Evolutionary conservation across 2,113 vertebrate genomes (phyloP), one percentile per base, ranked within the genome.

Genomic region (Candoia aspera): DNA sequence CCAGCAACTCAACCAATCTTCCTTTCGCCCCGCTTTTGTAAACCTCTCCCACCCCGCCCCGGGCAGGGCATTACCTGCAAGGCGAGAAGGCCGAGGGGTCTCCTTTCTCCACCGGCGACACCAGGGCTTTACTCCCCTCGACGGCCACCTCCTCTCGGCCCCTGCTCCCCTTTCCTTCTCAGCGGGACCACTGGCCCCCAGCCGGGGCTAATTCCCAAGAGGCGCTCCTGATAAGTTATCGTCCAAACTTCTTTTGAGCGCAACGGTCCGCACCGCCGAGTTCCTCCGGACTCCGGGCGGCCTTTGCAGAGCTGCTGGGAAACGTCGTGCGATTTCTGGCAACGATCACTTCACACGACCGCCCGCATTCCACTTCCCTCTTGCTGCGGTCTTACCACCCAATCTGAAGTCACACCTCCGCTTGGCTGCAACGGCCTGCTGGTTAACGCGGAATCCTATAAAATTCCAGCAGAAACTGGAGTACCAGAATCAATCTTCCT

Each of bases 311-410:
- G 96, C 97, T 91, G 97, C 97, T 93, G 97, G 97, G 97, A 97
- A 96, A 98, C 97, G 98, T 98, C 98, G 97, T 98, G 98, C 98
- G 98, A 97, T 98, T 98, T 98, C 98, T 99, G 99, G 98, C 98
- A 99, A 99, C 98, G 98, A 99, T 99, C 99, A 99, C 98, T 98
- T 99, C 98, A 99, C 99, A 99, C 99, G 98, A 97, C 95, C 92
- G 97, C 98, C 98, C 96, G 97, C 98, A 99, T 99, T 99, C 99
- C 98, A 96, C 95, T 97, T 98, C 97, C 97, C 98, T 97, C 97
- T 97, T 97, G 95, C 93, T 94, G 94, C 90, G 95, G 90, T 96
- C 96, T 96, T 95, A 97, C 97, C 96, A 95, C 96, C 95, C 8
- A 94, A 95, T 93, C 96, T 97, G 96, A 95, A 97, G 96, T 98